Conservation (phyloP, 2,113 vertebrate genomes). For the Heteronetta atricapilla region DNA sequence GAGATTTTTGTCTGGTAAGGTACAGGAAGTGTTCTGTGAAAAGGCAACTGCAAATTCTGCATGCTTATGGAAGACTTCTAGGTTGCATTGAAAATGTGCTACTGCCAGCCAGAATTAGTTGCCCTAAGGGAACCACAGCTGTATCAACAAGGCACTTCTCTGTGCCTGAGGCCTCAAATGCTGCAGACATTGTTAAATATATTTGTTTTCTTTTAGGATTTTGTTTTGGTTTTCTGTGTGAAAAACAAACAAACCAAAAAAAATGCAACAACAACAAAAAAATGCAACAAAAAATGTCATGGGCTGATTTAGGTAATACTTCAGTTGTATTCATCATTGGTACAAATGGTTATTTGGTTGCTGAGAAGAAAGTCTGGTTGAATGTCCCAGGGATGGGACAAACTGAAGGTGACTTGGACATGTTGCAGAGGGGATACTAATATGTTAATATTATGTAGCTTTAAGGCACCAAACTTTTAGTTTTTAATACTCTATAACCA, state of each 20-base stretch:
- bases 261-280: not conserved
- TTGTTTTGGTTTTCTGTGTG: not conserved
- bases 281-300: not conserved
- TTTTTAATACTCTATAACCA: not conserved
- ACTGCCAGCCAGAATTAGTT: not conserved
- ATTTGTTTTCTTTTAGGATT: not conserved
- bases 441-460: not conserved
- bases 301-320: not conserved
- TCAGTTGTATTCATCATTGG: not conserved
- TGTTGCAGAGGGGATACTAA: not conserved
- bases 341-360: not conserved
- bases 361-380: not conserved
- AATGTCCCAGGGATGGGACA: not conserved
- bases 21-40: not conserved
- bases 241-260: not conserved
- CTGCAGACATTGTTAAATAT: not conserved
- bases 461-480: not conserved
- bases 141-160: not conserved
- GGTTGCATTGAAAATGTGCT: constrained; percentile 1
- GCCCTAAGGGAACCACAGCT: not conserved
- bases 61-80: not conserved
- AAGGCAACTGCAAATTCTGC: not conserved
- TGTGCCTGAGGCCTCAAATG: not conserved
- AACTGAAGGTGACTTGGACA: not conserved
- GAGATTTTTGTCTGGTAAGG: not conserved